A percentile compares a stretch with the other conserved stretches of the same genome.
These are phyloP conservation scores for Leucophenga varia DNA, from an alignment of 1,140 invertebrate species.

Conservation along the genomic window DNA sequence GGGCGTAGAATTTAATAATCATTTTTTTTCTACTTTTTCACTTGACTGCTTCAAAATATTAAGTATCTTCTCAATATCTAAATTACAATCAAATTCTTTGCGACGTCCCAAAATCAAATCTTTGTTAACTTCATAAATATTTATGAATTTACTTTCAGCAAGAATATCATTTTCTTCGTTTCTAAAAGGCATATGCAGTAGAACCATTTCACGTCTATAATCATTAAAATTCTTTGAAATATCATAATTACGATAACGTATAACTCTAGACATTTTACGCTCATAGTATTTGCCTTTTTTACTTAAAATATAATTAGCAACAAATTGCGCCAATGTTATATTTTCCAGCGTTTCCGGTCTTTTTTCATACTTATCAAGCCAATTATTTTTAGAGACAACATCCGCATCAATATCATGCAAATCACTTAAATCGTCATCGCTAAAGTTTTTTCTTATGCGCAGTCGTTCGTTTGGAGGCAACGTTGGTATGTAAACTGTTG, in stretches of 20 bases:
- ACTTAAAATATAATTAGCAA: slow-evolving; percentile 25
- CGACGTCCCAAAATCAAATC: slow-evolving; percentile 35
- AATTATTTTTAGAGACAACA: slow-evolving; percentile 38
- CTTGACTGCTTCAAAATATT: too few species aligned
- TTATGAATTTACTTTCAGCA: slow-evolving; percentile 42
- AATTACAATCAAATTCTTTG: slow-evolving; percentile 39
- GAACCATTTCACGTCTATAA: slow-evolving; percentile 51
- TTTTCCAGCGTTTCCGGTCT: slow-evolving; percentile 26
- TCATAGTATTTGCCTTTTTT: not conserved
- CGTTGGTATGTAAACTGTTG: slow-evolving; percentile 1
- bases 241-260: slow-evolving; percentile 8
- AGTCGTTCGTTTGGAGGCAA: slow-evolving; percentile 1
- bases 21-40: too few species aligned
- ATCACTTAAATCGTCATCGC: slow-evolving; percentile 5
- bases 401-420: slow-evolving; percentile 20
- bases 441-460: not conserved
- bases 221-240: slow-evolving; percentile 40
- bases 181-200: slow-evolving; percentile 40
- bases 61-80: too few species aligned
- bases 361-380: slow-evolving; percentile 38
- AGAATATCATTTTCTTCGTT: slow-evolving; percentile 45
- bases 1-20: too few species aligned
- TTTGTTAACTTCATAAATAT: slow-evolving; percentile 43
- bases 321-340: slow-evolving; percentile 36
- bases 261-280: not conserved